Evolutionary conservation across 2,888 invertebrate genomes (phyloP).

Genomic region (Philereme transversata): DNA sequence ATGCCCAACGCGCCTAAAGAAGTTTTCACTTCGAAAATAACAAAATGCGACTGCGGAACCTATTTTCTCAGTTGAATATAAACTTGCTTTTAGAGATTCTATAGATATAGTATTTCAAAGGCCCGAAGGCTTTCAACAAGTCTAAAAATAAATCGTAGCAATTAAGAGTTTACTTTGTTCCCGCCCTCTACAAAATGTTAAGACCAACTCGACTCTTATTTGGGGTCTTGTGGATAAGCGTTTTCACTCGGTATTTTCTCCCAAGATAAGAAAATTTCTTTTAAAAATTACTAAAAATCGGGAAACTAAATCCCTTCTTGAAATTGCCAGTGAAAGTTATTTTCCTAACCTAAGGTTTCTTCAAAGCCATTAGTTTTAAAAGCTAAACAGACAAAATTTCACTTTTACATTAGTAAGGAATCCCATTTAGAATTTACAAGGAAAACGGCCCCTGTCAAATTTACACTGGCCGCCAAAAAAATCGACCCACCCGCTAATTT

Average conservation of each 20-base stretch:
- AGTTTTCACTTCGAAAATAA: too few relatives aligned
- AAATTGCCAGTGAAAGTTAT: too few relatives aligned
- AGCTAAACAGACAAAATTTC: too few relatives aligned
- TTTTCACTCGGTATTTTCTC: too few relatives aligned
- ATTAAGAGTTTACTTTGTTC: conserved; percentile 47
- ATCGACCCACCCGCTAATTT: too few relatives aligned
- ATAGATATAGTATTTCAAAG: neutral
- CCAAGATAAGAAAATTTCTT: too few relatives aligned
- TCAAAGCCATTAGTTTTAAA: too few relatives aligned
- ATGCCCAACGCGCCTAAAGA: too few relatives aligned
- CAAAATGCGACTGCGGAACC: too few relatives aligned
- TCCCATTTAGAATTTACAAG: conserved; percentile 13
- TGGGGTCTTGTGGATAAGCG: neutral
- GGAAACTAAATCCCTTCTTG: neutral
- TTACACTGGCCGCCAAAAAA: too few relatives aligned
- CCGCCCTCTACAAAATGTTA: conserved; percentile 16
- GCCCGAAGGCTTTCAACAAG: conserved; percentile 14
- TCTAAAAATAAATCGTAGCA: conserved; percentile 44
- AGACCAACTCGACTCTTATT: conserved; percentile 8
- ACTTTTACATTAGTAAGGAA: neutral
- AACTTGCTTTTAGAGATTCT: conserved; percentile 2
- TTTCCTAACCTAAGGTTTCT: too few relatives aligned
- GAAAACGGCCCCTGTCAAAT: neutral
- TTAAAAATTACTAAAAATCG: neutral
- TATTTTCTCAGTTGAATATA: neutral